These are phyloP conservation scores for Xiphophorus hellerii DNA, from an alignment of 2,113 vertebrate genomes.

Conservation along the genomic window DNA sequence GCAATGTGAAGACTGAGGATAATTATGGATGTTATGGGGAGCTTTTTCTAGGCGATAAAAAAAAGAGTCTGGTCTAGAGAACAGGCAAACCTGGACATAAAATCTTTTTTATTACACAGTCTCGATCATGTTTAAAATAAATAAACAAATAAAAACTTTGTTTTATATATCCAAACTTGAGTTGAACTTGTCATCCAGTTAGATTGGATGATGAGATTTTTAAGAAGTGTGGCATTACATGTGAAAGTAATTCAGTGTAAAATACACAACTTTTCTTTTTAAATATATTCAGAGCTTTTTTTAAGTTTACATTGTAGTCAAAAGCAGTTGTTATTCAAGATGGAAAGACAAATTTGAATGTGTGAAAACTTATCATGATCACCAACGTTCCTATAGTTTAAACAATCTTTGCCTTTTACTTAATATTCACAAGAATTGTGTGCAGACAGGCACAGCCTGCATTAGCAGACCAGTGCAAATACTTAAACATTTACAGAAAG, in stretches of 20 bases:
- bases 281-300: not conserved
- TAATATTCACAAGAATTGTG: too few relatives aligned
- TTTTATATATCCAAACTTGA: not conserved
- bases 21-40: not conserved
- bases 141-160: not conserved
- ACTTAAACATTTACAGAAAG: too few relatives aligned
- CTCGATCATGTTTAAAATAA: too few relatives aligned
- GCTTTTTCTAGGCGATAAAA: too few relatives aligned
- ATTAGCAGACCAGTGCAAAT: too few relatives aligned
- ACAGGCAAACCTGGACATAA: not conserved
- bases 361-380: too few relatives aligned
- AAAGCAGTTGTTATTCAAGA: not conserved
- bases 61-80: too few relatives aligned
- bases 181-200: too few relatives aligned
- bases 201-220: not conserved
- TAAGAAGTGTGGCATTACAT: not conserved
- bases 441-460: too few relatives aligned
- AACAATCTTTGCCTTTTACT: too few relatives aligned
- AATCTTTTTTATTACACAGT: too few relatives aligned
- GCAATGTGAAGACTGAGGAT: not conserved
- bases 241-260: not conserved
- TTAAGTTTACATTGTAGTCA: not conserved
- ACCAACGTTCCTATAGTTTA: too few relatives aligned
- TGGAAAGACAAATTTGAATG: not conserved
- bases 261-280: not conserved